Conservation (phyloP, 1,140 invertebrate genomes). For the Pseudachorutes palmiensis region DNA sequence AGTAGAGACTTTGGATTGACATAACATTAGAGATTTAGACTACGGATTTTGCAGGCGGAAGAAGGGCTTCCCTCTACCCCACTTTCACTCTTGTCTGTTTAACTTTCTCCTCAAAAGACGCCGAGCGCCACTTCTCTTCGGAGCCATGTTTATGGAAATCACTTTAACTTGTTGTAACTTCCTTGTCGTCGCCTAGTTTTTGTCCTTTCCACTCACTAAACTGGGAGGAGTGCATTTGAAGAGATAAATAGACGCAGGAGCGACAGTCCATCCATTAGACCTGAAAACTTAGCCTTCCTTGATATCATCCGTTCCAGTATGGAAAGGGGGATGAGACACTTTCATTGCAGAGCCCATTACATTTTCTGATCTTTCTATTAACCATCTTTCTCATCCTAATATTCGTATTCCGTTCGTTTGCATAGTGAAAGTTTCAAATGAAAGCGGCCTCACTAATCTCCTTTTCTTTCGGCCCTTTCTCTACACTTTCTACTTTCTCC, state of each 20-base stretch:
- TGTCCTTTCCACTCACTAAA: not conserved
- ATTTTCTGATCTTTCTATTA: not conserved
- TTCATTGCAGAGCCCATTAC: not conserved
- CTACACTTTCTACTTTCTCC: not conserved
- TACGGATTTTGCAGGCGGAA: not conserved
- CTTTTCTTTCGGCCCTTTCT: not conserved
- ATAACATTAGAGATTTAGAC: not conserved
- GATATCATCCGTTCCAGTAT: too few species aligned
- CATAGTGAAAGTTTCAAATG: not conserved
- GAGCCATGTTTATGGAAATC: slow-evolving; percentile 25
- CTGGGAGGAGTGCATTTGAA: not conserved
- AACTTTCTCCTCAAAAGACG: not conserved
- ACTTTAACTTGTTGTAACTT: slow-evolving; percentile 12
- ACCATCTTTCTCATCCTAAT: not conserved
- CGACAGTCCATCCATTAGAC: not conserved
- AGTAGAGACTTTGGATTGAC: not conserved
- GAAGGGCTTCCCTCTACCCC: not conserved
- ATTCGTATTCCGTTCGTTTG: not conserved
- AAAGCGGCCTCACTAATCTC: not conserved
- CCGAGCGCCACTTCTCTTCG: not conserved
- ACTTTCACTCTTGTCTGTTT: slow-evolving; percentile 3
- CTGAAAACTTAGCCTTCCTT: not conserved
- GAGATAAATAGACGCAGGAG: not conserved
- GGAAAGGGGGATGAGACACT: too few species aligned
- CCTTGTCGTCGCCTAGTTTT: not conserved